A percentile compares a stretch with the other conserved stretches of the same genome.
These are phyloP conservation scores for Tipula vernalis DNA, from an alignment of 2,888 invertebrate genomes.

Conservation along the genomic window DNA sequence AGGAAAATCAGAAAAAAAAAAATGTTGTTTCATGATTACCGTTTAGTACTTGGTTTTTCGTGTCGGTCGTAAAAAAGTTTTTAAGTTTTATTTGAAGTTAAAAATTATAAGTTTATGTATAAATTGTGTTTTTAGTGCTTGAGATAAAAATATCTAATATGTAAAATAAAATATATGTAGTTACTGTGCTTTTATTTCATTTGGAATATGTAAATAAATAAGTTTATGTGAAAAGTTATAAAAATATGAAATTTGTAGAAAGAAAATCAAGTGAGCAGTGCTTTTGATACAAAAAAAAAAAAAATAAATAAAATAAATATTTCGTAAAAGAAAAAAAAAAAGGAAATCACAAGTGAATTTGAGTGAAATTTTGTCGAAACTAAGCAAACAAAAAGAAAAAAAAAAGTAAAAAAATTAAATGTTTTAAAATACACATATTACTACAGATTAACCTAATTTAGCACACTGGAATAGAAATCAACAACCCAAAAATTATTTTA, in stretches of 20 bases:
- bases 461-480: background rate
- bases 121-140: background rate
- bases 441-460: background rate
- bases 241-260: background rate
- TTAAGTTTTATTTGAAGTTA: background rate
- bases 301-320: background rate
- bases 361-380: background rate
- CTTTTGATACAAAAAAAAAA: background rate
- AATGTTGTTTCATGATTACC: background rate
- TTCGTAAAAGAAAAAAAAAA: background rate
- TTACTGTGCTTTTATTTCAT: background rate
- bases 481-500: background rate
- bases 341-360: background rate
- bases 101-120: background rate
- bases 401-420: background rate
- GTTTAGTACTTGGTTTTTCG: background rate
- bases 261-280: background rate
- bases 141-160: background rate
- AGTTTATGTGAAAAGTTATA: background rate
- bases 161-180: background rate
- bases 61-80: background rate
- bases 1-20: background rate
- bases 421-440: background rate
- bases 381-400: background rate
- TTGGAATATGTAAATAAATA: background rate